Base-by-base conservation (phyloP, 2,888 invertebrate genomes). In the Drosophila mimica region DNA sequence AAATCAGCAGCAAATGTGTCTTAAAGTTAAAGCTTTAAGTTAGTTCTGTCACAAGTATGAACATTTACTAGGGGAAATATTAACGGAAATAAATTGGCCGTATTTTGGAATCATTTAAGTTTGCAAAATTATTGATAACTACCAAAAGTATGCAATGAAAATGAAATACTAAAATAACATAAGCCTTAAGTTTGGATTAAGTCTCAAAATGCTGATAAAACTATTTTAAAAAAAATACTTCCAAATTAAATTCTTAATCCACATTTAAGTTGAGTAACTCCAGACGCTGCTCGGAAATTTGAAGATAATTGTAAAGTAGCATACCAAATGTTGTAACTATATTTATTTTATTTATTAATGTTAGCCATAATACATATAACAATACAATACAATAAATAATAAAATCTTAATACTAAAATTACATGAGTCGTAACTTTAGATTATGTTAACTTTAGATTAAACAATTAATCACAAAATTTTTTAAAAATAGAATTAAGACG, bases 1-100 rank as follows among this genome's bases (percentile, higher is more conserved):
- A 49, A 25, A 13, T 33, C 48, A 15, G 25, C 28, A 17, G 54
- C 54, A 40, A 57, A 58, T 52, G 54, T 40, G 34, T 31, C 48
- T 25, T 43, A 17, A 38, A 49, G 33, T 11, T 38, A 8, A 28
- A 34, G 48, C 15, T 58, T 15, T 15, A 7, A 11, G 30, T 36
- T 54, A 9, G 9, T 17, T 28, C 38, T 8, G 31, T 20, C 2
- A 40, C 36, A 33, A 25, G 15, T 49, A 51, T 0, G n/a, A n/a
- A 31, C n/a, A 31, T 34, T 5, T 52, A n/a, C 4, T 17, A 20
- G 6, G 7, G 8, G 28, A 33, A 30, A 28, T 46, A 52, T 38
- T n/a, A 36, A 34, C 13, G 6, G 9, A 56, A 56, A 56, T n/a
- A 13, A n/a, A n/a, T 11, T 20, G 43, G 20, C 6, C 30, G n/a